These are phyloP conservation scores for Aphyosemion australe DNA, from an alignment of 2,113 vertebrate species.

Conservation along the genomic window DNA sequence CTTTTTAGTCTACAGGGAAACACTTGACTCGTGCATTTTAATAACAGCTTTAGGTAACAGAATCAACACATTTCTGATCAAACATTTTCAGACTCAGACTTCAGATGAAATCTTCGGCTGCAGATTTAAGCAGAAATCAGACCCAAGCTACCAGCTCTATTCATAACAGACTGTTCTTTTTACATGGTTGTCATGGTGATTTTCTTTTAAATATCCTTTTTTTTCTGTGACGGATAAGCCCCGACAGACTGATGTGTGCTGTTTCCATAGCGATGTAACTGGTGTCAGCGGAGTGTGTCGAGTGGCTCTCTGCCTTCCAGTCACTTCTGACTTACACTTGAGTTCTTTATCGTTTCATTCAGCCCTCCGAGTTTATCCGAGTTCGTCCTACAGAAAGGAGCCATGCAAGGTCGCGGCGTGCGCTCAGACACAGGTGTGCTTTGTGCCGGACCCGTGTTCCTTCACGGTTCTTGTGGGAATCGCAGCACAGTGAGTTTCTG, in stretches of 20 bases:
- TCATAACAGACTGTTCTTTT: slow-evolving; percentile 37
- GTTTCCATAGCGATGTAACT: slow-evolving; percentile 66
- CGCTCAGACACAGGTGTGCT: neutral
- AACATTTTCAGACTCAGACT: too few species aligned
- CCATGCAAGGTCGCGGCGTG: slow-evolving; percentile 18
- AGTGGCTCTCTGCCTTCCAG: slow-evolving; percentile 25
- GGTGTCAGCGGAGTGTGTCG: slow-evolving; percentile 7
- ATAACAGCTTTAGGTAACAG: too few species aligned
- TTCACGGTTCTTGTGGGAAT: slow-evolving; percentile 1
- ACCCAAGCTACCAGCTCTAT: slow-evolving; percentile 20
- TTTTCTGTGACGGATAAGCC: slow-evolving; percentile 29
- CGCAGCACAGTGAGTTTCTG: neutral
- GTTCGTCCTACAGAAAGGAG: slow-evolving; percentile 16
- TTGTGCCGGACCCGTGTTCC: neutral
- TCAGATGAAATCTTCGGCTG: neutral
- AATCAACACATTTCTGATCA: too few species aligned
- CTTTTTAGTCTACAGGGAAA: too few species aligned
- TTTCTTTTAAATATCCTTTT: slow-evolving; percentile 32
- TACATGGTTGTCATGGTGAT: slow-evolving; percentile 60
- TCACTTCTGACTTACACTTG: slow-evolving; percentile 24
- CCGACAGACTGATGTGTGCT: slow-evolving; percentile 47
- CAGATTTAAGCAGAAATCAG: slow-evolving; percentile 20
- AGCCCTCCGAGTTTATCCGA: slow-evolving; percentile 4
- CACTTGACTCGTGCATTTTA: too few species aligned
- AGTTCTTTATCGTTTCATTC: slow-evolving; percentile 18